phyloP scores from a whole-genome alignment of 1,140 invertebrate species.

The Dryas iulia region DNA sequence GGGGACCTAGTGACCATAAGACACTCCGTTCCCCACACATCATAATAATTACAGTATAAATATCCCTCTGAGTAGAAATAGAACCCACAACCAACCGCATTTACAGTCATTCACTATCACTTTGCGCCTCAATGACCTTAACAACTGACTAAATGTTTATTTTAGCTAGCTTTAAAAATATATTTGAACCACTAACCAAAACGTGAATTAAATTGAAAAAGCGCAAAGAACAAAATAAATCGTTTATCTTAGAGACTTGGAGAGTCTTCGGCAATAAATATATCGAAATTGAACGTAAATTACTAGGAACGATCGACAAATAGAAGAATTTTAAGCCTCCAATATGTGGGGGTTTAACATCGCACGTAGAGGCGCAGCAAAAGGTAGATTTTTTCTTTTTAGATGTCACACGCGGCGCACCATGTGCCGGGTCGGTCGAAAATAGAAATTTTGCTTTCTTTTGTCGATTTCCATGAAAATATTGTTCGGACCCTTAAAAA shows the following conservation, averaged over 20 bases:
- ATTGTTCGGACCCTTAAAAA: neutral
- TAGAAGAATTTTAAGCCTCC: neutral
- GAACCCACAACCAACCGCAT: too few species aligned
- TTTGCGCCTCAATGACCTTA: too few species aligned
- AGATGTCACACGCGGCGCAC: slow-evolving; percentile 14
- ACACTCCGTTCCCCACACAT: too few species aligned
- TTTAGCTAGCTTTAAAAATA: too few species aligned
- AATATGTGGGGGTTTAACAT: neutral
- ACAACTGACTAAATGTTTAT: too few species aligned
- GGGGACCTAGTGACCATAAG: too few species aligned
- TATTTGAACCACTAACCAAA: too few species aligned
- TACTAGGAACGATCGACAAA: neutral
- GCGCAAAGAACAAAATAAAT: neutral
- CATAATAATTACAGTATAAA: too few species aligned
- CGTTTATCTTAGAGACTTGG: neutral
- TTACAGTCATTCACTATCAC: too few species aligned
- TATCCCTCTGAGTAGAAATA: too few species aligned
- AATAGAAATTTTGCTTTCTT: neutral
- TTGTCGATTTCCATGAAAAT: neutral
- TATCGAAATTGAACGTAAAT: neutral
- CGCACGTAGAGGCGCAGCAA: neutral
- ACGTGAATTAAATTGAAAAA: too few species aligned
- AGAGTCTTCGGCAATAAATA: neutral
- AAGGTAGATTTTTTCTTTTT: slow-evolving; percentile 22
- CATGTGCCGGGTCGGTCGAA: slow-evolving; percentile 1